Evolutionary conservation across 35 echinoderm and acorn worm genomes (phyloP).

Genomic region (Holothuria glaberrima): DNA sequence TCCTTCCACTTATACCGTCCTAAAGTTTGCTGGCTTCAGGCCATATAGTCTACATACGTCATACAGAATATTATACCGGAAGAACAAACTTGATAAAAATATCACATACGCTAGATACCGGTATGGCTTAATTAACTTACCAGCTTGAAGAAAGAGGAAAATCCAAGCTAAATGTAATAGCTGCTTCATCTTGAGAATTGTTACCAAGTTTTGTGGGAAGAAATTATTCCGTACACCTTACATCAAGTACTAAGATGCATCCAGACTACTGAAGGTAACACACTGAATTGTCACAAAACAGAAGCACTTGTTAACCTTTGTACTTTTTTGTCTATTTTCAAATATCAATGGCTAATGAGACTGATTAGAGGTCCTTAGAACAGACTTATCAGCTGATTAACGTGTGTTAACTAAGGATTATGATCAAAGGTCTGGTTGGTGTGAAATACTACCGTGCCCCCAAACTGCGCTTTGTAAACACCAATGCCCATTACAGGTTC

Average conservation of each 20-base stretch:
- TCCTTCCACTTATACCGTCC: too few species aligned
- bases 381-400: slow-evolving; percentile 20
- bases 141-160: neutral
- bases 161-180: neutral
- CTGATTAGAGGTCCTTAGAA: slow-evolving; percentile 6
- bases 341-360: slow-evolving; percentile 21
- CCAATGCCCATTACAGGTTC: neutral
- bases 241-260: too few species aligned
- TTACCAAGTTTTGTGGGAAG: too few species aligned
- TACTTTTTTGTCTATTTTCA: slow-evolving; percentile 14
- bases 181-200: neutral
- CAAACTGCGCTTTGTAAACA: too few species aligned
- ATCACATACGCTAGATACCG: too few species aligned
- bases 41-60: too few species aligned
- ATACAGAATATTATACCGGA: too few species aligned
- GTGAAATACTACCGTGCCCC: neutral
- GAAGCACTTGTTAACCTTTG: slow-evolving; percentile 30
- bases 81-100: too few species aligned
- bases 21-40: too few species aligned
- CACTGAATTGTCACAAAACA: neutral
- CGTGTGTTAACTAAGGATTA: neutral
- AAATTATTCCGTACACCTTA: too few species aligned
- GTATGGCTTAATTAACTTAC: neutral
- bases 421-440: slow-evolving; percentile 7
- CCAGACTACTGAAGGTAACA: too few species aligned